A percentile compares a stretch with the other conserved stretches of the same genome.
phyloP scores from a whole-genome alignment of 2,888 invertebrate species.

The Andrena haemorrhoa region DNA sequence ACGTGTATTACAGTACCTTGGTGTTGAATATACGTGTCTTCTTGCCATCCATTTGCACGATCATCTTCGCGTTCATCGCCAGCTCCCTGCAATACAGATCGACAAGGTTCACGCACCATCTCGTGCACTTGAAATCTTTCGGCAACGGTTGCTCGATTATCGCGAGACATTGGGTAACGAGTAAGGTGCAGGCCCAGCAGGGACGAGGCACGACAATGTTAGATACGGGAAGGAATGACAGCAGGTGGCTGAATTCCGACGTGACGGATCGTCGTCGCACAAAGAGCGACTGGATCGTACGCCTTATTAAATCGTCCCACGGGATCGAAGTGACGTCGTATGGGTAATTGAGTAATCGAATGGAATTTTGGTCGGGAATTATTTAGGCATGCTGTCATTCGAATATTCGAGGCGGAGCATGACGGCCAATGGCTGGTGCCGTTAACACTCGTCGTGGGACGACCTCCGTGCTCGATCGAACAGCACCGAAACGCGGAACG shows the following conservation, averaged over 20 bases:
- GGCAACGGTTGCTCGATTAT: neutral
- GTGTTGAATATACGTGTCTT: slow-evolving; percentile 92
- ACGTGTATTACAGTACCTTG: slow-evolving; percentile 86
- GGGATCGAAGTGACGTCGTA: neutral
- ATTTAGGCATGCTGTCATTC: neutral
- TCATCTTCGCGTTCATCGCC: slow-evolving; percentile 93
- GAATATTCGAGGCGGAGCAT: neutral
- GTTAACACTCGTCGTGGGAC: neutral
- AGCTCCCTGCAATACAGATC: slow-evolving; percentile 89
- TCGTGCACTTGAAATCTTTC: slow-evolving; percentile 19
- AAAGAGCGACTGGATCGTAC: slow-evolving; percentile 38
- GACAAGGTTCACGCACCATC: slow-evolving; percentile 41
- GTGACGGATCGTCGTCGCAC: slow-evolving; percentile 26
- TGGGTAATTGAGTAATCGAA: neutral
- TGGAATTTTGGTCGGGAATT: neutral
- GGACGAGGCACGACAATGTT: too few species aligned
- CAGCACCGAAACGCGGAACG: neutral
- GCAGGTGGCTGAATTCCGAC: slow-evolving; percentile 57
- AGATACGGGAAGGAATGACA: slow-evolving; percentile 46
- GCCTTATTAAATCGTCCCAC: slow-evolving; percentile 49
- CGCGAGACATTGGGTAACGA: neutral
- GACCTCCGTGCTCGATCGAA: neutral
- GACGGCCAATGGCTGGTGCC: neutral
- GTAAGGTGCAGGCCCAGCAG: too few species aligned
- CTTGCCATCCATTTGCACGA: slow-evolving; percentile 94